Evolutionary conservation across 1,140 invertebrate species (phyloP).

Genomic region (Stegodyphus mimosarum): DNA sequence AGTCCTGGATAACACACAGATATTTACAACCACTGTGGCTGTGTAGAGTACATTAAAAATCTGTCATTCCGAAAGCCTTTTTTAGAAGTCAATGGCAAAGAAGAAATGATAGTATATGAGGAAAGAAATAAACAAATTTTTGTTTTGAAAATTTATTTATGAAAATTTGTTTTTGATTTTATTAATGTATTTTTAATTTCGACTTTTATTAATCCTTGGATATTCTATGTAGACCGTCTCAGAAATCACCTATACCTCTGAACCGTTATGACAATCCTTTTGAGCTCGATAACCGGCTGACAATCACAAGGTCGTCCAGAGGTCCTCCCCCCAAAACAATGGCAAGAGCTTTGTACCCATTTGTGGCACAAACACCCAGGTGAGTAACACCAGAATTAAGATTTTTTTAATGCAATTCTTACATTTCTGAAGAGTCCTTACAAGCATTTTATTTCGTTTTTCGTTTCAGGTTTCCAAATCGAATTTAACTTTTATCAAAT

Average conservation of each 20-base stretch:
- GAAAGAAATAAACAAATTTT: too few relatives aligned
- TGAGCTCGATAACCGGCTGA: slow-evolving; percentile 70
- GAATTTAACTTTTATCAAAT: too few relatives aligned
- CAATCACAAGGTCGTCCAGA: slow-evolving; percentile 70
- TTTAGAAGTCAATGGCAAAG: too few relatives aligned
- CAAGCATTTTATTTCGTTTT: too few relatives aligned
- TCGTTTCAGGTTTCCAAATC: too few relatives aligned
- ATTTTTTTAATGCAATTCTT: background rate
- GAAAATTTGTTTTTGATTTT: background rate
- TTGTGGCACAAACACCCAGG: slow-evolving; percentile 84
- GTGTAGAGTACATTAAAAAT: too few relatives aligned
- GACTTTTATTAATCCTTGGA: too few relatives aligned
- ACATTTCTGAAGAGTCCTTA: background rate
- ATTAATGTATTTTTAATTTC: background rate
- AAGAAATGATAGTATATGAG: too few relatives aligned
- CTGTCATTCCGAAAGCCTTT: too few relatives aligned
- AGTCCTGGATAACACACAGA: too few relatives aligned
- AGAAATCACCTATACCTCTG: slow-evolving; percentile 91
- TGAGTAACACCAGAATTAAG: slow-evolving; percentile 60
- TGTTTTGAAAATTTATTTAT: too few relatives aligned
- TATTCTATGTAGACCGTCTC: slow-evolving; percentile 76
- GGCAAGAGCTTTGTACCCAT: slow-evolving; percentile 89
- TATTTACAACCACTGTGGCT: too few relatives aligned
- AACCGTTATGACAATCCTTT: slow-evolving; percentile 87
- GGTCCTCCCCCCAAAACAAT: slow-evolving; percentile 79